These are phyloP conservation scores for Pyrochroa serraticornis DNA, from an alignment of 2,888 invertebrate species.

Conservation along the genomic window DNA sequence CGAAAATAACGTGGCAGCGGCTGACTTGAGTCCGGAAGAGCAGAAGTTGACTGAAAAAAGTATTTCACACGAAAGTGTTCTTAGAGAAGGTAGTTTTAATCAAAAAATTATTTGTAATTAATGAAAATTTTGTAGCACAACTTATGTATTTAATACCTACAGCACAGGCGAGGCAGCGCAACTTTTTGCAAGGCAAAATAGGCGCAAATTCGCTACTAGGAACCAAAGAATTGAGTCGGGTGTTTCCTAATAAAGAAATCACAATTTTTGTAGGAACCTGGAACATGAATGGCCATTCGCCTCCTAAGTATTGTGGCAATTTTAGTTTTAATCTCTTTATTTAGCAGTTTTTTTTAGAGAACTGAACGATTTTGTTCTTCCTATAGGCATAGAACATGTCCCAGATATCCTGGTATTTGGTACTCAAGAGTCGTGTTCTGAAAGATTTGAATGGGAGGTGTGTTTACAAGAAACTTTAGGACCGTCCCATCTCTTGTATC, in stretches of 20 bases:
- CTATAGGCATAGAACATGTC: constrained; percentile 81
- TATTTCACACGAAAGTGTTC: constrained; percentile 54
- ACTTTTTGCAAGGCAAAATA: constrained; percentile 79
- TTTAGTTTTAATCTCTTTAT: constrained; percentile 40
- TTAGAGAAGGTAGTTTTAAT: constrained; percentile 43
- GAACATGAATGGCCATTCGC: constrained; percentile 95
- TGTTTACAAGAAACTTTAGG: constrained; percentile 92
- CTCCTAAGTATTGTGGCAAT: constrained; percentile 68
- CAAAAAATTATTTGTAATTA: not conserved
- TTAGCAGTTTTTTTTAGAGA: constrained; percentile 62
- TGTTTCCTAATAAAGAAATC: constrained; percentile 83
- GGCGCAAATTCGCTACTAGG: constrained; percentile 84
- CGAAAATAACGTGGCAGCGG: constrained; percentile 47
- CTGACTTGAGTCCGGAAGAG: constrained; percentile 34
- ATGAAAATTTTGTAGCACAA: constrained; percentile 69
- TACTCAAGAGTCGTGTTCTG: constrained; percentile 91
- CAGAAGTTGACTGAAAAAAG: constrained; percentile 48
- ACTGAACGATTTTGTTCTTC: constrained; percentile 88
- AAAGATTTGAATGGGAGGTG: constrained; percentile 87
- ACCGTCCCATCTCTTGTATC: constrained; percentile 88
- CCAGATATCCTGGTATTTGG: constrained; percentile 92
- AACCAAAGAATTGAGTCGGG: constrained; percentile 81
- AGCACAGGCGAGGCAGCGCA: constrained; percentile 80
- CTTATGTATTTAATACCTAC: constrained; percentile 82
- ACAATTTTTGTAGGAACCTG: constrained; percentile 91